Evolutionary conservation across 2,797 vertebrate species (phyloP), one percentile per base, ranked within the genome.

Genomic region (Takifugu rubripes): DNA sequence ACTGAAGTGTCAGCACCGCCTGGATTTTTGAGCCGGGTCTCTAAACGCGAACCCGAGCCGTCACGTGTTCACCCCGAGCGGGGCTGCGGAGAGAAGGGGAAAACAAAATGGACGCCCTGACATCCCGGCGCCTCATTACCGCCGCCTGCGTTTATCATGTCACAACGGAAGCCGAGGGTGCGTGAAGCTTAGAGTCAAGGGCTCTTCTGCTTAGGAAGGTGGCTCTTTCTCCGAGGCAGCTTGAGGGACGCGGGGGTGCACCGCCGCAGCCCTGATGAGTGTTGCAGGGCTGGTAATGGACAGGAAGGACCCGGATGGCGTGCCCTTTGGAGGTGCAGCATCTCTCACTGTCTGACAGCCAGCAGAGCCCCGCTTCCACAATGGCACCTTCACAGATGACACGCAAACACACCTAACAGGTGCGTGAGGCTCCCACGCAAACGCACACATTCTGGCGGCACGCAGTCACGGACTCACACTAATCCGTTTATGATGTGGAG

Each of bases 271-370:
- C 82, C 82, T 84, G 84, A 89, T 84, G 83, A 86, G 82, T 85
- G 87, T 85, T 83, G 70, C 78, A 66, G 84, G 82, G 85, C 84
- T 88, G 82, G 85, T 88, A 89, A 90, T 87, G 90, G 88, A 91
- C 87, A 90, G 87, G 79, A 78, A 74, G 81, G 86, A 79, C 82
- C 84, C 69, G 78, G 82, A 82, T 88, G 84, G 77, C 79, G 64
- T 85, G 85, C 66, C 86, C 88, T 87, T 87, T 87, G 74, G 83
- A 88, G 87, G 77, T 75, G 81, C 82, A 72, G 87, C 85, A 88
- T 91, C 85, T 88, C 86, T 90, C 88, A 88, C 74, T 33, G 81
- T 67, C 83, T 89, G 89, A 89, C 88, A 90, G 86, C 83, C 85
- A 83, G 84, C 84, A 89, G 86, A 81, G 81, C 80, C 81, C 69